phyloP scores from a whole-genome alignment of 2,113 vertebrate genomes.

The Dryoscopus gambensis region DNA sequence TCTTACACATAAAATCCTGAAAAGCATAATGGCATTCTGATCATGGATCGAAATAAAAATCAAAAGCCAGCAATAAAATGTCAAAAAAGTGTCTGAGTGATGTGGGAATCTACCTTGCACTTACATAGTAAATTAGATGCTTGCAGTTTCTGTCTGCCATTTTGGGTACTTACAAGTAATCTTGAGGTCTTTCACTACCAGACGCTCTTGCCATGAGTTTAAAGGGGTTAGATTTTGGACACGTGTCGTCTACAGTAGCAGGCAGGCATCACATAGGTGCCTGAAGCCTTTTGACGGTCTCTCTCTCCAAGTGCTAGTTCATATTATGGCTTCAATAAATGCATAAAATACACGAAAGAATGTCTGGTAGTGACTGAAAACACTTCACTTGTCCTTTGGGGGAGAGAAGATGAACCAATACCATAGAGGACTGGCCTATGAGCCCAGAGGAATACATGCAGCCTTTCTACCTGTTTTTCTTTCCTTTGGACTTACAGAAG shows the following conservation, averaged over 20 bases:
- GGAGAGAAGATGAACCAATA: background rate
- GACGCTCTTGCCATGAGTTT: background rate
- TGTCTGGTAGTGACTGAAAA: background rate
- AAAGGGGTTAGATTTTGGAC: background rate
- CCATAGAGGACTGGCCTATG: accelerated
- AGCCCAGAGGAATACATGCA: background rate
- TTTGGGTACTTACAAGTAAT: background rate
- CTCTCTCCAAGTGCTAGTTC: background rate
- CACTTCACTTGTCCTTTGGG: background rate
- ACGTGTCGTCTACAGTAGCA: background rate
- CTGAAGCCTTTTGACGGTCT: background rate
- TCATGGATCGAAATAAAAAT: background rate
- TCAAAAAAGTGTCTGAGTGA: background rate
- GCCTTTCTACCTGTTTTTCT: background rate
- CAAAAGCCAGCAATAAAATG: background rate
- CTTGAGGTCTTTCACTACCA: background rate
- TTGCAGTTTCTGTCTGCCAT: background rate
- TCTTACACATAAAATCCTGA: background rate
- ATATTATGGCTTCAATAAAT: background rate
- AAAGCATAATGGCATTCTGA: background rate
- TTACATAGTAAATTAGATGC: background rate
- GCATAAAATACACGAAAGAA: background rate
- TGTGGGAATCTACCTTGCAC: background rate
- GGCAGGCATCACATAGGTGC: background rate
- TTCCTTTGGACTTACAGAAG: background rate